phyloP scores from a whole-genome alignment of 2,113 vertebrate species.

The Emydura subglobosa region DNA sequence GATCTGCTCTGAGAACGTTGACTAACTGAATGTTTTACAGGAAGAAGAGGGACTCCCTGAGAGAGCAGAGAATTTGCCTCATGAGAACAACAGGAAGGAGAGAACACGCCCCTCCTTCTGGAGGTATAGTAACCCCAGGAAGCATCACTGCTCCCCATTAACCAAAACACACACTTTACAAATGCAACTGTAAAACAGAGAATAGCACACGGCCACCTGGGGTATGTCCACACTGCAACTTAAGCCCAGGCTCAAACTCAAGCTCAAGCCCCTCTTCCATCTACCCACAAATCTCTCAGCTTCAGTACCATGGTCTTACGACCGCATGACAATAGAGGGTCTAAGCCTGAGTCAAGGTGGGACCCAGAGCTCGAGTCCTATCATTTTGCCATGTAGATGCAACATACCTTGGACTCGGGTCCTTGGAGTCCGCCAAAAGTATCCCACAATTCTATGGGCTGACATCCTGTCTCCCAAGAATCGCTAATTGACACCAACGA shows the following conservation, averaged over 20 bases:
- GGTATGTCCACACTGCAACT: not conserved
- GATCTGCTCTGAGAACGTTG: not conserved
- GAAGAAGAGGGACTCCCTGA: not conserved
- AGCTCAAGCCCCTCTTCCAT: not conserved
- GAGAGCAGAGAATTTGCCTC: rapidly evolving
- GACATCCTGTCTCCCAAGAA: not conserved
- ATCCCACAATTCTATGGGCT: not conserved
- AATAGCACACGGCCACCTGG: not conserved
- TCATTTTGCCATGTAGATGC: not conserved
- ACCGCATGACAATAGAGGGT: not conserved
- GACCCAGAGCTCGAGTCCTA: not conserved
- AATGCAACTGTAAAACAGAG: not conserved
- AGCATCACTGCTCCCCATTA: not conserved
- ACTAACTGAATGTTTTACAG: slow-evolving; percentile 23
- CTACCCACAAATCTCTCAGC: not conserved
- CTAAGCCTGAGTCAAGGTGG: not conserved
- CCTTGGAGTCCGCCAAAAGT: not conserved
- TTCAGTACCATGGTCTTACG: not conserved
- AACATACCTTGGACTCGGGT: not conserved
- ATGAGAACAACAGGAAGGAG: not conserved
- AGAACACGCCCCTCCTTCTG: not conserved
- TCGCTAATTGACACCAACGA: not conserved
- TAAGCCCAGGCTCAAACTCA: not conserved
- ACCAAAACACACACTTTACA: not conserved
- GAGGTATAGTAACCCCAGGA: slow-evolving; percentile 41